Base-by-base conservation (phyloP, 1,140 invertebrate species). In the Zophobas morio region DNA sequence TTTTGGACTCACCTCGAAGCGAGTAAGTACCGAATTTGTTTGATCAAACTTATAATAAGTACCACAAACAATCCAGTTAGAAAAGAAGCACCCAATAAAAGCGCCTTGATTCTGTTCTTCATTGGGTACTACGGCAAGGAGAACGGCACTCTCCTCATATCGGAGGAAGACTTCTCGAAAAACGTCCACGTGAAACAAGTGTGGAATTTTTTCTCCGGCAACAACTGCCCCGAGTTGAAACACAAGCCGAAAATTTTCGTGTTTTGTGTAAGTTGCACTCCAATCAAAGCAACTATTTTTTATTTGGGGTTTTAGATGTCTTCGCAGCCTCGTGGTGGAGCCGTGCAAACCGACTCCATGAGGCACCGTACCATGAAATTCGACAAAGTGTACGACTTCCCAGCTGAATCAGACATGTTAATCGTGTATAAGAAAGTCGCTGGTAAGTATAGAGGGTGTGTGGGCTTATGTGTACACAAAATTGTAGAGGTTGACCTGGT, bases 321-420 rank as follows among this genome's bases (percentile, higher is more conserved):
- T 33, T 6, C 8, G 33, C 35, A 36, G 57, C 57, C 57, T 4
- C n/a, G 39, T 33, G 4, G n/a, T 51, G n/a, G 37, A 37, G 33
- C 36, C 1, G 6, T 37, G 0, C 36, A 51, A 51, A 20, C 36
- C 0, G 57, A 63, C 36, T 2, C 57, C 1, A n/a, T 63, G 36
- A 39, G 57, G 2, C 60, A 66, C 35, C 37, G 60, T 2, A 66
- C 8, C 20, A 40, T 66, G 37, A n/a, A 37, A 20, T 66, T 66
- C 33, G 37, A 66, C 2, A 42, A 66, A 42, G 60, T 42, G 1
- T 72, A 72, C 37, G 70, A 72, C 8, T 53, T 72, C 36, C 70
- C 70, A 0, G 70, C 47, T n/a, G 70, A 72, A 42, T 36, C 70
- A 4, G 70, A 72, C 70, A 72, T 72, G 70, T 56, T 72, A 5